Evolutionary conservation across 2,888 invertebrate genomes (phyloP).

Genomic region (Eupeodes latifasciatus): DNA sequence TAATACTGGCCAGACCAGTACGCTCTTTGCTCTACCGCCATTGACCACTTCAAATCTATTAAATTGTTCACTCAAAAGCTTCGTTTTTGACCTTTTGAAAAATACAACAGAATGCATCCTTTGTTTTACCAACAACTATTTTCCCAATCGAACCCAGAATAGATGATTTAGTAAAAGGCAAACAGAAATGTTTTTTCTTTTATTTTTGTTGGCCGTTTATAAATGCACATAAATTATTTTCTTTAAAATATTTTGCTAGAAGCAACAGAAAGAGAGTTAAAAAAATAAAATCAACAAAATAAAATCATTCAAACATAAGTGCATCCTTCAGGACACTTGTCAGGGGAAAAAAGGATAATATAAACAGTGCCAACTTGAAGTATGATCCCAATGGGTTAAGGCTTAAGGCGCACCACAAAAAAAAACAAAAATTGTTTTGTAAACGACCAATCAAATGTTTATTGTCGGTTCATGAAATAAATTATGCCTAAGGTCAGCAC

Average conservation of each 20-base stretch:
- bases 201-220: conserved; percentile 24
- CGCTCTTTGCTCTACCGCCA: not conserved
- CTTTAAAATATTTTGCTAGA: conserved; percentile 35
- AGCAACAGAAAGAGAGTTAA: not conserved
- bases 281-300: not conserved
- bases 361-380: not conserved
- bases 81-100: conserved; percentile 23
- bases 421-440: too few relatives aligned
- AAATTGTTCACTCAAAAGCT: conserved; percentile 59
- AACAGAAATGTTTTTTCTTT: conserved; percentile 30
- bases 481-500: too few relatives aligned
- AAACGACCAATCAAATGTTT: too few relatives aligned
- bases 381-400: too few relatives aligned
- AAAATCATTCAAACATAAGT: conserved; percentile 51
- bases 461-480: too few relatives aligned
- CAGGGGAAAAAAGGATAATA: conserved; percentile 9
- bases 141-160: conserved; percentile 35
- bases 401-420: not conserved
- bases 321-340: conserved; percentile 60
- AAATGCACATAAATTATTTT: conserved; percentile 63
- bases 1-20: too few relatives aligned
- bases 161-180: conserved; percentile 7
- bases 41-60: conserved; percentile 65
- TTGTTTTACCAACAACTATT: conserved; percentile 21
- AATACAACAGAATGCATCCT: conserved; percentile 21